A percentile compares a stretch with the other conserved stretches of the same genome.
phyloP scores from a whole-genome alignment of 2,113 vertebrate species.

The Cranoglanis bouderius region DNA sequence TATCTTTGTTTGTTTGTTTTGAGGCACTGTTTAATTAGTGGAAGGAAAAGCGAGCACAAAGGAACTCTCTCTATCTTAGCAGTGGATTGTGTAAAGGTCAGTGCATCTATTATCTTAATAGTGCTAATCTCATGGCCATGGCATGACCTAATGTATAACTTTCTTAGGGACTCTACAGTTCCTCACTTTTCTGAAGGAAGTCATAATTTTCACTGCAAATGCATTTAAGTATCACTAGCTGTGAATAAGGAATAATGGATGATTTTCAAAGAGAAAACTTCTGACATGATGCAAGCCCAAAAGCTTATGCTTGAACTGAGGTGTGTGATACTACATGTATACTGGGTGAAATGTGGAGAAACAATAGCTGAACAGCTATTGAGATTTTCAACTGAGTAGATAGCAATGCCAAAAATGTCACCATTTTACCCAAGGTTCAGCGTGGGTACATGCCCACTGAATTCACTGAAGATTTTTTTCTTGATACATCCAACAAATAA shows the following conservation, averaged over 20 bases:
- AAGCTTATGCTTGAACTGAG: neutral
- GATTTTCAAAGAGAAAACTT: neutral
- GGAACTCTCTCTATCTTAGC: neutral
- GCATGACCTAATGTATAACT: neutral
- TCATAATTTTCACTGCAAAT: neutral
- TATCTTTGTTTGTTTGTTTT: no score
- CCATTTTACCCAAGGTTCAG: neutral
- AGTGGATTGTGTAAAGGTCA: neutral
- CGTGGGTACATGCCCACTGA: neutral
- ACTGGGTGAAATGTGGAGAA: neutral
- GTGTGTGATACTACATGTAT: neutral
- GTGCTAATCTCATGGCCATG: neutral
- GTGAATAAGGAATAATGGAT: neutral
- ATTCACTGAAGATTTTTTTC: neutral
- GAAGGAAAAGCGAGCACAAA: neutral
- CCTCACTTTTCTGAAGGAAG: neutral
- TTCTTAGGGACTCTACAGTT: neutral
- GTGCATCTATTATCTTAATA: neutral
- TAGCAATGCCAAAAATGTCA: neutral
- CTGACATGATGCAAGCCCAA: neutral
- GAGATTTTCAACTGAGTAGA: neutral
- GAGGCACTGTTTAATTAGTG: neutral
- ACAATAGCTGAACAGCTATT: neutral
- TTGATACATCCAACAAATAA: neutral
- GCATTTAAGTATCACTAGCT: neutral